A percentile compares a stretch with the other conserved stretches of the same genome.
Conservation (phyloP, 2,888 invertebrate genomes). For the Carpatolechia fugitivella region DNA sequence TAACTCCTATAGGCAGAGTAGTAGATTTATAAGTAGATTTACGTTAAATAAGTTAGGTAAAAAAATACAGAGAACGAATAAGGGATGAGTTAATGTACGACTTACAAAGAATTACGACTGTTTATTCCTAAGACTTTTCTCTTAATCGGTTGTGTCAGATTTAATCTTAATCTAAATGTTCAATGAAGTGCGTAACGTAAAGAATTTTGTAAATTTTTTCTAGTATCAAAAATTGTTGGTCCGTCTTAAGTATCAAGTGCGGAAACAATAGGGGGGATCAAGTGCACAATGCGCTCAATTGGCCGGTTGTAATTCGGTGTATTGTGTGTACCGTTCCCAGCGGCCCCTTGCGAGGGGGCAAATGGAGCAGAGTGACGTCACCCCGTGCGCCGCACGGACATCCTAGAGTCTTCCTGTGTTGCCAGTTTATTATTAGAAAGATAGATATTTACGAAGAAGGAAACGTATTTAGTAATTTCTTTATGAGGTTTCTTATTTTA, state of each 20-base stretch:
- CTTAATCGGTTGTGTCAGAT: background rate
- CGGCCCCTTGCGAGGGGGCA: background rate
- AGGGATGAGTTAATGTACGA: too few species aligned
- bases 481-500: too few species aligned
- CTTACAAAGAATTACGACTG: too few species aligned
- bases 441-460: too few species aligned
- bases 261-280: constrained; percentile 77
- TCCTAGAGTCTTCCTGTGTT: background rate
- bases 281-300: constrained; percentile 73
- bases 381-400: background rate
- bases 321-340: constrained; percentile 66
- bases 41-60: too few species aligned
- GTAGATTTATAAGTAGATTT: too few species aligned
- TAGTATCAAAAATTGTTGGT: constrained; percentile 40
- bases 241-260: constrained; percentile 45
- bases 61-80: too few species aligned
- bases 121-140: background rate
- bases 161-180: background rate
- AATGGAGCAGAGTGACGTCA: background rate
- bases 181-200: too few species aligned
- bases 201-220: too few species aligned
- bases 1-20: too few species aligned
- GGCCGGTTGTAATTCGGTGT: constrained; percentile 74
- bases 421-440: background rate
- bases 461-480: too few species aligned